Percentiles rank a stretch among this genome's conserved stretches.
Evolutionary conservation across 30 jellyfish, hydroid and myxozoan species (phyloP).

Genomic region (Rhopilema esculentum): DNA sequence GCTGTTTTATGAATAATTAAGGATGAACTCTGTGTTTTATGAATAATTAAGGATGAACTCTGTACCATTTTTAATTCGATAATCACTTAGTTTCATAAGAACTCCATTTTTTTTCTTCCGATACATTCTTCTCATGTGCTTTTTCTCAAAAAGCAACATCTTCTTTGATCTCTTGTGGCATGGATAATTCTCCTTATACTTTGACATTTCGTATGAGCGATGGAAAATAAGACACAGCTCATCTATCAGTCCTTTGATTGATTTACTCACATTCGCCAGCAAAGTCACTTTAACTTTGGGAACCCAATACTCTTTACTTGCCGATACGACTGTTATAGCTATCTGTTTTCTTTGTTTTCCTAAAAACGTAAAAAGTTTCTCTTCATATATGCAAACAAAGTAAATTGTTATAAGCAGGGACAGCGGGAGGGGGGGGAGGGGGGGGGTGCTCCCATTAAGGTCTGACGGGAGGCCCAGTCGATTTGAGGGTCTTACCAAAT

Average conservation of each 20-base stretch:
- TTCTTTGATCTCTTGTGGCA: constrained; percentile 77
- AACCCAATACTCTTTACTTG: constrained; percentile 92
- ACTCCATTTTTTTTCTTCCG: constrained; percentile 58
- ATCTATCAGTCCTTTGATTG: constrained; percentile 55
- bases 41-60: constrained; percentile 68
- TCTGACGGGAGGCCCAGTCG: neutral
- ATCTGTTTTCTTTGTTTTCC: constrained; percentile 23
- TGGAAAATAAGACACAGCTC: constrained; percentile 83
- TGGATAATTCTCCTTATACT: constrained; percentile 85
- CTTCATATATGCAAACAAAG: too few relatives aligned
- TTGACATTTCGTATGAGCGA: constrained; percentile 84
- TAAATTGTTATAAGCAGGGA: neutral
- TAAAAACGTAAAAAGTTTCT: too few relatives aligned
- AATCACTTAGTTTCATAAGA: constrained; percentile 43
- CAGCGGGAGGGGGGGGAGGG: neutral
- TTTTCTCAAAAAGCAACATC: constrained; percentile 49
- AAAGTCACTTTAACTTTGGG: constrained; percentile 71
- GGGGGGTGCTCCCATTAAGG: neutral
- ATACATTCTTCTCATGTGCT: constrained; percentile 65
- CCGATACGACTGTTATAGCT: constrained; percentile 70
- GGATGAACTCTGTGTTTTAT: constrained; percentile 59
- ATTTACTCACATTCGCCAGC: constrained; percentile 44
- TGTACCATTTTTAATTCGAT: constrained; percentile 63
- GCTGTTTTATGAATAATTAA: constrained; percentile 67
- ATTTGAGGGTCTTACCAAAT: too few relatives aligned